Conservation (phyloP, 2,888 invertebrate genomes). For the Rotaria magnacalcarata region DNA sequence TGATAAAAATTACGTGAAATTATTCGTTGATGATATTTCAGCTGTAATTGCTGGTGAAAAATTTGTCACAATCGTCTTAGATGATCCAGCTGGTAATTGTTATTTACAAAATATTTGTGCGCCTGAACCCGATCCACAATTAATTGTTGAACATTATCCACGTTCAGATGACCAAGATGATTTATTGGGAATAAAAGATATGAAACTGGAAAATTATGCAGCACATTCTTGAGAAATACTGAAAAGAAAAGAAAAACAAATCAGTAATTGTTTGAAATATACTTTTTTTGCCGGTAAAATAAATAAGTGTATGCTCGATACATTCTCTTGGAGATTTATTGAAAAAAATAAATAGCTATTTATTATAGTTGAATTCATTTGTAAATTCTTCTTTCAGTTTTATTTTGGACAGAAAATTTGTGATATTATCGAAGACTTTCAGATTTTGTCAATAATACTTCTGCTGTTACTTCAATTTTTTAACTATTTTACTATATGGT, state of each 20-base stretch:
- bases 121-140: slow-evolving; percentile 60
- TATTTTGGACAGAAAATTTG: too few species aligned
- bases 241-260: neutral
- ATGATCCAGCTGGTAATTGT: slow-evolving; percentile 95
- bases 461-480: too few species aligned
- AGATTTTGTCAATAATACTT: too few species aligned
- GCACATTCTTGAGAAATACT: neutral
- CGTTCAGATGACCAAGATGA: slow-evolving; percentile 86
- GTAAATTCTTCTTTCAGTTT: too few species aligned
- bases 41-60: slow-evolving; percentile 56
- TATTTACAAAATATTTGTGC: slow-evolving; percentile 79
- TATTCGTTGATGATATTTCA: slow-evolving; percentile 69
- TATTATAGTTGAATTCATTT: too few species aligned
- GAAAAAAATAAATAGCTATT: too few species aligned
- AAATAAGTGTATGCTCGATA: neutral
- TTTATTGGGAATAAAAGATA: slow-evolving; percentile 68
- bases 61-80: slow-evolving; percentile 67
- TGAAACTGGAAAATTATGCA: slow-evolving; percentile 41
- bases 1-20: slow-evolving; percentile 63
- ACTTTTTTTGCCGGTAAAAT: neutral
- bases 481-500: too few species aligned
- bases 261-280: neutral
- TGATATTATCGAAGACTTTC: too few species aligned
- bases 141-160: slow-evolving; percentile 75
- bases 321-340: too few species aligned